Conservation (phyloP, 2,797 vertebrate genomes). For the Capromys pilorides region DNA sequence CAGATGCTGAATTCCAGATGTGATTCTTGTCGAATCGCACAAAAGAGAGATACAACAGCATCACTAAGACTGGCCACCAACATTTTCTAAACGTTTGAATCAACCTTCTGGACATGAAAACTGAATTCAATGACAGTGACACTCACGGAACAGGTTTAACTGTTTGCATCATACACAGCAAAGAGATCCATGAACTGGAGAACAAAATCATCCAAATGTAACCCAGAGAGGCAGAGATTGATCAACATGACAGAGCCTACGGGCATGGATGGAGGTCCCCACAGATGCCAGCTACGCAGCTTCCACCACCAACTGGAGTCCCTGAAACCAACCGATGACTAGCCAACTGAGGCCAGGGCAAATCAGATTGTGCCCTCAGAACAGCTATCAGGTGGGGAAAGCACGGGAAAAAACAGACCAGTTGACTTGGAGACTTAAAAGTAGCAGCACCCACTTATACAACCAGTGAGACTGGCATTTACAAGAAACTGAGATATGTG, state of each 20-base stretch:
- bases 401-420: not conserved
- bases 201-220: not conserved
- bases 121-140: not conserved
- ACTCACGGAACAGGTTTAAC: not conserved
- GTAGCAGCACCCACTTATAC: not conserved
- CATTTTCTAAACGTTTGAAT: not conserved
- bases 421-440: not conserved
- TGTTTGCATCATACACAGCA: not conserved
- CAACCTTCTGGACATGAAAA: not conserved
- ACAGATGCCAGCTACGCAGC: not conserved
- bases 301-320: not conserved
- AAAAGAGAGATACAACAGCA: not conserved
- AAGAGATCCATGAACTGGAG: not conserved
- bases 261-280: not conserved
- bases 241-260: not conserved
- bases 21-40: not conserved
- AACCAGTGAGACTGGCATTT: not conserved
- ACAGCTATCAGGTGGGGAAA: not conserved
- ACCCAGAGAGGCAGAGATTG: not conserved
- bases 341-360: not conserved
- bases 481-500: not conserved
- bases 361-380: not conserved
- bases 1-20: not conserved
- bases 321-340: not conserved
- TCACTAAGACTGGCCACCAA: not conserved